Evolutionary conservation across 2,888 invertebrate species (phyloP), one percentile per base, ranked within the genome.

Genomic region (Cremastinae sp.): DNA sequence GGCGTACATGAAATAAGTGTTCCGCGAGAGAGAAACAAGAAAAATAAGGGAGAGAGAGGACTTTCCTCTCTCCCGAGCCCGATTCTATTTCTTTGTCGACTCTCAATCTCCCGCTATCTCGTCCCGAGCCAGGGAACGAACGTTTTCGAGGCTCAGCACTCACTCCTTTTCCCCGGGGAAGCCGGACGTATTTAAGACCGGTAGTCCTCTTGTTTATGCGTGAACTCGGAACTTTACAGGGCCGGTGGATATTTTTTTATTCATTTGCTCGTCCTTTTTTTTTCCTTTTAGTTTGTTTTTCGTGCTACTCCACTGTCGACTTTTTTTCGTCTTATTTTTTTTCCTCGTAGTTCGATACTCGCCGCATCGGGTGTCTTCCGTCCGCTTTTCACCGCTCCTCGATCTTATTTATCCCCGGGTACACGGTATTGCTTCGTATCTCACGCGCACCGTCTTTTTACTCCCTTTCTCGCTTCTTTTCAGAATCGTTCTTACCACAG

Each of bases 181-280:
- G 45, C 20, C 59, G 79, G 82, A 84, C 82, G 84, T 83, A 80
- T 86, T 85, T 84, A 86, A 85, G 84, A 85, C 85, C 84, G 82
- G 84, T 84, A 85, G 85, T 84, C 74, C 28, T 79, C 81, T 84
- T 82, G 82, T 86, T 85, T 84, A 85, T 83, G 79, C 80, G 81
- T 80, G 80, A 68, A 81, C 82, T 78, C 79, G 78, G 80, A 56
- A 16, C 66, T 79, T 82, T 79, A 75, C 80, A 78, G 81, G 65
- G 53, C 68, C 78, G 79, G 74, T 18, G 20, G 16, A 47, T 1
- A 18, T 18, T 7, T 47, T 16, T 47, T 38, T 8, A 7, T 22
- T 45, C 38, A 34, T 62, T 18, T 7, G 22, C 1, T 3, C 10
- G 10, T 38, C 20, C 47, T 43, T 22, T 18, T 61, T 28, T 43